Conservation (phyloP, 2,113 vertebrate species). For the Hemiscyllium ocellatum region DNA sequence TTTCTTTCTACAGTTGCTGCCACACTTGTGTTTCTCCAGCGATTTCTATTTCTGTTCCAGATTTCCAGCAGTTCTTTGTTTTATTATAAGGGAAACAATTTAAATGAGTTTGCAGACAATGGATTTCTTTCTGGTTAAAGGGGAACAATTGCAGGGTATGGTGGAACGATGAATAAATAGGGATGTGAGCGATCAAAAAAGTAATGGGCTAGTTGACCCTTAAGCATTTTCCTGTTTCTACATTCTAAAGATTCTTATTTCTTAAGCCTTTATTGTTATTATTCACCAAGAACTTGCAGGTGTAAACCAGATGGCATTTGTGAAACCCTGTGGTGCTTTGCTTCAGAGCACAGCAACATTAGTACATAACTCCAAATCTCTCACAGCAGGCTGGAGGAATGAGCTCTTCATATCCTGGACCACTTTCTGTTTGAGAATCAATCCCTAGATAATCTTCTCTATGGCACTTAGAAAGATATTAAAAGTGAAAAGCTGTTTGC, state of each 20-base stretch:
- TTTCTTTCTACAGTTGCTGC: background rate
- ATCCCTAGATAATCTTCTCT: slow-evolving; percentile 15
- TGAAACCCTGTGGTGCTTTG: background rate
- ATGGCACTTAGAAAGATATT: slow-evolving; percentile 13
- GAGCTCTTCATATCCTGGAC: background rate
- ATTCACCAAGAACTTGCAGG: background rate
- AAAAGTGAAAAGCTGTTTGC: slow-evolving; percentile 27
- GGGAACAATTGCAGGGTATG: background rate
- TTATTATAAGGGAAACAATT: background rate
- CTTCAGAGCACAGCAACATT: background rate
- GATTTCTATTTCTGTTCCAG: no score
- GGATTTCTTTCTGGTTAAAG: background rate
- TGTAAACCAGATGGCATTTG: background rate
- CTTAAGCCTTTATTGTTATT: background rate
- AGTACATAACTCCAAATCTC: background rate
- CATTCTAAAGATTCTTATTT: background rate
- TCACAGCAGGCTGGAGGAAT: background rate
- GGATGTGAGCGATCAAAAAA: background rate
- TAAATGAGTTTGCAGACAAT: background rate
- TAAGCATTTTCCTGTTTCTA: background rate
- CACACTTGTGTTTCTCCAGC: no score
- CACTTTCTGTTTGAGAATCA: slow-evolving; percentile 25
- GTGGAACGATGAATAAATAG: background rate
- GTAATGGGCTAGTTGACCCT: background rate
- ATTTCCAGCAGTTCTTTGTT: background rate